phyloP scores from a whole-genome alignment of 2,888 invertebrate genomes.

The Miltochrista miniata region DNA sequence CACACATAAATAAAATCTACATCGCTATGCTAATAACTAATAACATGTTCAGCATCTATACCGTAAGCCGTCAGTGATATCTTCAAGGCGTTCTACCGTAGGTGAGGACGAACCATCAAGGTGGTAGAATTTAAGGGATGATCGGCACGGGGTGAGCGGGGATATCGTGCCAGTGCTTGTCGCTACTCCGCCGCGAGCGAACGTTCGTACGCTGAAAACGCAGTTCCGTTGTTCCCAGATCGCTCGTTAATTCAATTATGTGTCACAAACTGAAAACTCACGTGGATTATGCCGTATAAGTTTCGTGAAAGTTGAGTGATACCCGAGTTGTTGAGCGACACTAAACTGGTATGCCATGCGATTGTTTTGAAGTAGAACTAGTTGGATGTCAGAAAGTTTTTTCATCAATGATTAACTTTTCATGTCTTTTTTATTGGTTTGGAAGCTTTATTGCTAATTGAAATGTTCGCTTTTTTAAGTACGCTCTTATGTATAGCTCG shows the following conservation, averaged over 20 bases:
- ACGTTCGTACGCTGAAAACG: constrained; percentile 54
- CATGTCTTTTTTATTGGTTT: constrained; percentile 18
- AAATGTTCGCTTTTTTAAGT: constrained; percentile 23
- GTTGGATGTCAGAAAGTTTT: constrained; percentile 40
- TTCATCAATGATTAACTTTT: constrained; percentile 37
- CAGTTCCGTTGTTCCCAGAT: constrained; percentile 41
- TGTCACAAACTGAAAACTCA: constrained; percentile 71
- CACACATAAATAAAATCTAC: no score
- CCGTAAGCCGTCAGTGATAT: constrained; percentile 66
- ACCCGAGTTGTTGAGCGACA: constrained; percentile 46
- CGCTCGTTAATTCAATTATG: constrained; percentile 73
- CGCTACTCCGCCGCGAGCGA: constrained; percentile 70
- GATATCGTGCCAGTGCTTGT: constrained; percentile 67
- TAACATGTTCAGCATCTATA: constrained; percentile 58
- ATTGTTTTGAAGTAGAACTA: constrained; percentile 39
- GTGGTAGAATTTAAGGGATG: constrained; percentile 55
- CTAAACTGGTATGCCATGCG: constrained; percentile 65
- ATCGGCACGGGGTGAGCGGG: constrained; percentile 60
- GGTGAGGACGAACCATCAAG: constrained; percentile 59
- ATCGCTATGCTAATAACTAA: constrained; percentile 77
- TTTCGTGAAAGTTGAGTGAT: constrained; percentile 54
- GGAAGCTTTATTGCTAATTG: constrained; percentile 25
- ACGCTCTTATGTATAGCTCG: constrained; percentile 16
- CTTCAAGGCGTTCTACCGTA: constrained; percentile 59
- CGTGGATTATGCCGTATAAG: constrained; percentile 55